These are phyloP conservation scores for Parotia lawesii DNA, from an alignment of 2,113 vertebrate species.

Conservation along the genomic window DNA sequence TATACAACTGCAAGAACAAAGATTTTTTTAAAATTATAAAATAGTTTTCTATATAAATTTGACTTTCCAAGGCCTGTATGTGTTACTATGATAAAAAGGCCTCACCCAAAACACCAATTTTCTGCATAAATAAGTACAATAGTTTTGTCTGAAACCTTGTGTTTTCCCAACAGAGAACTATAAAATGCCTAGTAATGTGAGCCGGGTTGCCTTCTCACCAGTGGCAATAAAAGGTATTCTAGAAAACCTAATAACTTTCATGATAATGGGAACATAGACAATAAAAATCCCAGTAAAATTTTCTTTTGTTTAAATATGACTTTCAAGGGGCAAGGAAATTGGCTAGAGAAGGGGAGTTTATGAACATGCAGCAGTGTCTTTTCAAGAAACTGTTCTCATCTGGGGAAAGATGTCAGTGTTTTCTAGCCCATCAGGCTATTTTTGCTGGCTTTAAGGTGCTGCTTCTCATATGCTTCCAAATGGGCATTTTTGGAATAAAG, in stretches of 20 bases:
- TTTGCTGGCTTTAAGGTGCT: not conserved
- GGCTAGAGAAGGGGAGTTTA: not conserved
- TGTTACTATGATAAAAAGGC: not conserved
- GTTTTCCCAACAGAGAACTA: not conserved
- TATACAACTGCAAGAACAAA: not conserved
- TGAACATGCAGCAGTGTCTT: not conserved
- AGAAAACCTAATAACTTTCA: not conserved
- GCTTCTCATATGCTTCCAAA: not conserved
- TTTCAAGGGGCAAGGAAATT: not conserved
- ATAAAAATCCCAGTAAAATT: not conserved
- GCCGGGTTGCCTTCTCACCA: not conserved
- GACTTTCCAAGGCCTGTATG: not conserved
- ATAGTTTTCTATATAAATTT: not conserved
- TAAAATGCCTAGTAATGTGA: not conserved
- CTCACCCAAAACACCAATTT: not conserved
- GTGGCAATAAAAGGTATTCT: not conserved
- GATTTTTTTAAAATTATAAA: not conserved
- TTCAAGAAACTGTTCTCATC: not conserved
- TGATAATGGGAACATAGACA: not conserved
- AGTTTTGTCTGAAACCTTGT: not conserved
- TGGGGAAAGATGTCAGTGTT: not conserved
- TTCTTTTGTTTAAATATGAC: not conserved
- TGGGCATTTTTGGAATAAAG: not conserved
- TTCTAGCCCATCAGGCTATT: not conserved
- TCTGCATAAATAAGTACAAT: not conserved